Percentiles rank a stretch among this genome's conserved stretches.
phyloP scores from a whole-genome alignment of 2,888 invertebrate species.

The Cheilosia variabilis region DNA sequence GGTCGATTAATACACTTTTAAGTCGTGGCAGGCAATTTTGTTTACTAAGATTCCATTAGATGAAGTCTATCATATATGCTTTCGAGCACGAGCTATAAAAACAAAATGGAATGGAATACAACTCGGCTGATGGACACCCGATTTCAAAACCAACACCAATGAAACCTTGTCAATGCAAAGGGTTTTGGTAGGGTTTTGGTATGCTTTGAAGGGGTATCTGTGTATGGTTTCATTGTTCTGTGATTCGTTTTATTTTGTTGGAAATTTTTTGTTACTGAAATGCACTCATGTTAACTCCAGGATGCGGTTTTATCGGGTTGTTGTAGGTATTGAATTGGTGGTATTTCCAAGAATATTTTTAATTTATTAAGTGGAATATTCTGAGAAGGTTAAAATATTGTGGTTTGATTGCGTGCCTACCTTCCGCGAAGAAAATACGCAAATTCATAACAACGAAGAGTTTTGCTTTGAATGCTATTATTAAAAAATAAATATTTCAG shows the following conservation, averaged over 20 bases:
- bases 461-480: too few relatives aligned
- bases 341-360: too few relatives aligned
- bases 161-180: conserved; percentile 20
- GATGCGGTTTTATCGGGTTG: too few relatives aligned
- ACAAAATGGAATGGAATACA: not conserved
- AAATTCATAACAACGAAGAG: too few relatives aligned
- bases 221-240: not conserved
- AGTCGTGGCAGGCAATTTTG: conserved; percentile 1
- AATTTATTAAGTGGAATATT: too few relatives aligned
- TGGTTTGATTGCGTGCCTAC: too few relatives aligned
- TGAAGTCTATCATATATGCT: conserved; percentile 10
- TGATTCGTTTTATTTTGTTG: not conserved
- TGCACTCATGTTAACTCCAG: not conserved
- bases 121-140: not conserved
- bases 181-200: too few relatives aligned
- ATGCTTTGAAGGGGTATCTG: not conserved
- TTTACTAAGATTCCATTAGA: conserved; percentile 12
- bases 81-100: conserved; percentile 9
- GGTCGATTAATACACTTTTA: conserved; percentile 25
- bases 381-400: too few relatives aligned
- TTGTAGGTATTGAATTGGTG: too few relatives aligned
- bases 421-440: too few relatives aligned
- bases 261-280: conserved; percentile 6
- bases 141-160: not conserved
- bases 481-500: too few relatives aligned